Evolutionary conservation across 2,797 vertebrate species (phyloP).

Genomic region (Momotus momota): DNA sequence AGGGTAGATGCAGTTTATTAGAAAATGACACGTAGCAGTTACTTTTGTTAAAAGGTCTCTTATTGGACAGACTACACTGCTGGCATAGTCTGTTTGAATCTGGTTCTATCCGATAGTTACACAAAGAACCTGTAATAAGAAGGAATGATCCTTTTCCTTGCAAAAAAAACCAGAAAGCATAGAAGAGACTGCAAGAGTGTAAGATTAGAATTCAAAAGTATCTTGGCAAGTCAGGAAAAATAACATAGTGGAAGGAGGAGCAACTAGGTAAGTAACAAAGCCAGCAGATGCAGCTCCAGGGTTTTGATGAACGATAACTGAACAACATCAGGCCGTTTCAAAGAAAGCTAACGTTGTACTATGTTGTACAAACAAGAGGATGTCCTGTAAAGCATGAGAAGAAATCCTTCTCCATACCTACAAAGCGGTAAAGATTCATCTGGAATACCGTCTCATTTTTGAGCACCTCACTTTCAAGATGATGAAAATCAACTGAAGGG

Average conservation of each 20-base stretch:
- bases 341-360: background rate
- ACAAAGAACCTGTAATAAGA: background rate
- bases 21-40: background rate
- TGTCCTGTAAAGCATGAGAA: background rate
- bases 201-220: background rate
- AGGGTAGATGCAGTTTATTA: background rate
- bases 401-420: background rate
- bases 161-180: background rate
- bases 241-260: background rate
- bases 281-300: background rate
- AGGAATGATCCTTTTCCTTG: background rate
- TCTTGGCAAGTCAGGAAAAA: background rate
- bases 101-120: background rate
- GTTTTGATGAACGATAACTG: background rate
- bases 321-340: background rate
- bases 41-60: background rate
- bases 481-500: background rate
- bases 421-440: background rate
- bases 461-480: background rate
- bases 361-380: background rate
- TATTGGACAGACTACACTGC: background rate
- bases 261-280: background rate
- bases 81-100: background rate
- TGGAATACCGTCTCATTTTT: background rate
- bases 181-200: background rate